A percentile compares a stretch with the other conserved stretches of the same genome.
Evolutionary conservation across 2,797 vertebrate genomes (phyloP).

Genomic region (Ambastaia sidthimunki): DNA sequence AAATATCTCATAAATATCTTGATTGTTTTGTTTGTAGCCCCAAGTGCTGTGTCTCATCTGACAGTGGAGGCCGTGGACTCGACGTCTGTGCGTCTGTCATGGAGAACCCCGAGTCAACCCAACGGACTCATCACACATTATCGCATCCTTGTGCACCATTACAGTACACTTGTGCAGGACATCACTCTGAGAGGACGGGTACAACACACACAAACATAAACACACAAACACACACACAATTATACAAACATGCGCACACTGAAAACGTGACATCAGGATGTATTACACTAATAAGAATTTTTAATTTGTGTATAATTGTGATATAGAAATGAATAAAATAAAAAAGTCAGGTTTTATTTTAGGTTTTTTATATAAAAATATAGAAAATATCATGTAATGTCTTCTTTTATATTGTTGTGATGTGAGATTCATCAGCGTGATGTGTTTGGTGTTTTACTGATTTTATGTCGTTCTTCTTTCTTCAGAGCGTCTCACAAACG

Average conservation of each 20-base stretch:
- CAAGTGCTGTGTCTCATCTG: constrained; percentile 86
- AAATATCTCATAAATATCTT: not conserved
- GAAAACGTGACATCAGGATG: too few species aligned
- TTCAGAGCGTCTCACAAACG: constrained; percentile 72
- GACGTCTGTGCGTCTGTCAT: constrained; percentile 85
- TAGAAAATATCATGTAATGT: too few species aligned
- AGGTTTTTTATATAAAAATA: too few species aligned
- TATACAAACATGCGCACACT: not conserved
- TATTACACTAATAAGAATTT: too few species aligned
- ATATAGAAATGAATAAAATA: too few species aligned
- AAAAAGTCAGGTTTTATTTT: too few species aligned
- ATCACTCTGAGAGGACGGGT: constrained; percentile 84
- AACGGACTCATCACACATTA: constrained; percentile 93
- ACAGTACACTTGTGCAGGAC: constrained; percentile 80
- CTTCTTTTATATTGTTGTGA: too few species aligned
- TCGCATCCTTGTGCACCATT: constrained; percentile 80
- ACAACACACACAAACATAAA: constrained; percentile 2
- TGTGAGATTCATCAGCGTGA: not conserved
- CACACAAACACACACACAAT: not conserved
- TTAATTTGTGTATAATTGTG: too few species aligned
- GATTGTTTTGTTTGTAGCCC: constrained; percentile 73
- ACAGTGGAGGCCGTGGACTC: constrained; percentile 84
- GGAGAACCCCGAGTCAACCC: constrained; percentile 87
- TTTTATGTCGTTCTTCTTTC: constrained; percentile 24
- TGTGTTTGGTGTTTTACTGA: not conserved